These are phyloP conservation scores for Dichetophora obliterata DNA, from an alignment of 2,888 invertebrate genomes.

Conservation along the genomic window DNA sequence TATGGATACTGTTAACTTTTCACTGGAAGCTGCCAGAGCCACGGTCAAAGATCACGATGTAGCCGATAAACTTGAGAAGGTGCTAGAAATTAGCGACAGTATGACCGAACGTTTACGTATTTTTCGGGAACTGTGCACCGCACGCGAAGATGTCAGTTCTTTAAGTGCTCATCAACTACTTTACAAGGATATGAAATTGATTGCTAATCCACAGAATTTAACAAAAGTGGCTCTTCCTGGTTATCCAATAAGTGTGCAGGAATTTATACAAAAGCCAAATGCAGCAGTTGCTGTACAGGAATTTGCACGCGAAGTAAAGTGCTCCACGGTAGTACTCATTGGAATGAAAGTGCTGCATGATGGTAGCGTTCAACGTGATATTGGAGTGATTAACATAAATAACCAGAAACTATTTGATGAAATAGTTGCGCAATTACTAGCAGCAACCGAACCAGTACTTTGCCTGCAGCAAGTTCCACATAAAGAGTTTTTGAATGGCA, in stretches of 20 bases:
- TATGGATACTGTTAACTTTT: slow-evolving; percentile 85
- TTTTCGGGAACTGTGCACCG: slow-evolving; percentile 73
- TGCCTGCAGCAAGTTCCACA: slow-evolving; percentile 67
- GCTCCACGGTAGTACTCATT: slow-evolving; percentile 72
- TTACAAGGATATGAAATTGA: slow-evolving; percentile 82
- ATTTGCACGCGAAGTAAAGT: slow-evolving; percentile 70
- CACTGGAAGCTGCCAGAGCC: slow-evolving; percentile 76
- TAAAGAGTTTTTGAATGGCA: slow-evolving; percentile 68
- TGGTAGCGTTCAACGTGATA: slow-evolving; percentile 73
- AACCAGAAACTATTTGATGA: slow-evolving; percentile 55
- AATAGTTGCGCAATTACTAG: slow-evolving; percentile 55
- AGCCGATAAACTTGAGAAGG: slow-evolving; percentile 73
- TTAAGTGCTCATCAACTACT: slow-evolving; percentile 79
- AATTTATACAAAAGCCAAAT: slow-evolving; percentile 59
- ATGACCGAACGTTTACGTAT: slow-evolving; percentile 65
- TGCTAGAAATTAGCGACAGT: slow-evolving; percentile 68
- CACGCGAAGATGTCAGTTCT: slow-evolving; percentile 77
- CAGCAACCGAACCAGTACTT: slow-evolving; percentile 51
- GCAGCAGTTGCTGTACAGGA: slow-evolving; percentile 71
- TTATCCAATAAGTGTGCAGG: slow-evolving; percentile 61
- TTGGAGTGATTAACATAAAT: slow-evolving; percentile 71
- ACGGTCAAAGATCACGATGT: slow-evolving; percentile 77
- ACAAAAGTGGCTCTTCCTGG: slow-evolving; percentile 73
- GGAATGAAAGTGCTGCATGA: slow-evolving; percentile 73
- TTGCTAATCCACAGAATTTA: slow-evolving; percentile 71